Base-by-base conservation (phyloP, 2,797 vertebrate species). In the Eidolon dupreanum region DNA sequence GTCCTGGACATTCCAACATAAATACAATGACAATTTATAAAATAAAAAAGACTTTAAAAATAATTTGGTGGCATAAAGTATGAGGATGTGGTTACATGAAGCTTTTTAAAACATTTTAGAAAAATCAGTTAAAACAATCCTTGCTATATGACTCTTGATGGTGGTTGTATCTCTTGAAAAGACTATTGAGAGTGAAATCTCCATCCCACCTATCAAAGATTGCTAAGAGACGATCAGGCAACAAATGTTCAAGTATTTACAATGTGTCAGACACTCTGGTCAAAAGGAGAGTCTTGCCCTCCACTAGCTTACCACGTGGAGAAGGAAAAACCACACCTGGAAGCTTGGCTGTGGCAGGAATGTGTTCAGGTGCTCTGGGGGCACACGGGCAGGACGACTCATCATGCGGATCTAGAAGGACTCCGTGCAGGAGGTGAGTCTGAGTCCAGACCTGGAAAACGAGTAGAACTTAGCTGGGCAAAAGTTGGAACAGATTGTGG, bases 11-110 rank as follows among this genome's bases (percentile, higher is more conserved):
- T 49, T 49, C 15, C 46, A 96, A 90, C 0, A 71, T 22, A 95
- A 98, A 79, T 26, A 93, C 74, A 88, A 84, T n/a, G 92, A 95
- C 31, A 96, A 71, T 71, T 41, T 28, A 85, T 93, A 4, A 65
- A 88, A 93, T 88, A 86, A 94, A 63, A 49, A 49, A 49, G 13
- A 49, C 4, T 49, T 16, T 74, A 79, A 70, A 87, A 93, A 88
- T 43, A 86, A 57, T 73, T 33, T 53, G 36, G 51, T 61, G 77
- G 36, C 33, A 38, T 33, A 51, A 51, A 71, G 68, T 55, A 73
- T 11, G 71, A 89, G 28, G 38, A 88, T 53, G 43, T 51, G 78
- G 55, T 88, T 89, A 46, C 9, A 68, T 0, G 33, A 92, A 94
- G 38, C 24, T 53, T 57, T 91, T 89, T 89, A 65, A 66, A 75